Evolutionary conservation across 2,888 invertebrate species (phyloP), one percentile per base, ranked within the genome.

Genomic region (Heliothis peltigera): DNA sequence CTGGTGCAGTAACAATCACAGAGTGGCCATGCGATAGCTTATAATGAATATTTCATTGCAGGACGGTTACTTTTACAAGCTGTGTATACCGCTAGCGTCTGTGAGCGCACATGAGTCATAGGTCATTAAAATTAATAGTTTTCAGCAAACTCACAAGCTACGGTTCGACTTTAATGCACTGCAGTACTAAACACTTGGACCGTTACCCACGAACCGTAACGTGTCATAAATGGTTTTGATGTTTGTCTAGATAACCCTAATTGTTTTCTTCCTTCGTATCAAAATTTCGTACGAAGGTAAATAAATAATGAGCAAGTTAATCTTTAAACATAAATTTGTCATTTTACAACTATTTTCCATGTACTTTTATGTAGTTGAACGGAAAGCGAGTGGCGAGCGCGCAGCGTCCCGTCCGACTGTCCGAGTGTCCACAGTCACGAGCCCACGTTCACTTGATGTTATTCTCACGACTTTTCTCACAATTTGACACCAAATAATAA

Each of bases 391-490:
- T 62, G 47, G 70, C 43, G 47, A 55, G 32, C 19, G 35, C 32
- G 51, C 43, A 18, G 48, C n/a, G 32, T 42, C 19, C n/a, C 44
- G 49, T 65, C 35, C 32, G 19, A 22, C 19, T 55, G 12, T 63
- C 46, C 53, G 25, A 63, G 35, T 57, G 75, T 71, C 74, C 72
- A 75, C 74, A 82, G 81, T 84, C 85, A 84, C 84, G 84, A 85
- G 77, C 62, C 43, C 64, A 70, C 80, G 79, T 69, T 79, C 75
- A 54, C 69, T 75, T 84, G 80, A 84, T 86, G 82, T 80, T 79
- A 81, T 83, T 83, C 86, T 86, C 86, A 86, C 87, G 87, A 87
- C 83, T 84, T 83, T 84, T 83, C 85, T 80, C 80, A 81, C 84
- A 78, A 84, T 83, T 77, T 86, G 83, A 84, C 85, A 84, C 83